Conservation (phyloP, 1,140 invertebrate genomes). For the Proales similis region DNA sequence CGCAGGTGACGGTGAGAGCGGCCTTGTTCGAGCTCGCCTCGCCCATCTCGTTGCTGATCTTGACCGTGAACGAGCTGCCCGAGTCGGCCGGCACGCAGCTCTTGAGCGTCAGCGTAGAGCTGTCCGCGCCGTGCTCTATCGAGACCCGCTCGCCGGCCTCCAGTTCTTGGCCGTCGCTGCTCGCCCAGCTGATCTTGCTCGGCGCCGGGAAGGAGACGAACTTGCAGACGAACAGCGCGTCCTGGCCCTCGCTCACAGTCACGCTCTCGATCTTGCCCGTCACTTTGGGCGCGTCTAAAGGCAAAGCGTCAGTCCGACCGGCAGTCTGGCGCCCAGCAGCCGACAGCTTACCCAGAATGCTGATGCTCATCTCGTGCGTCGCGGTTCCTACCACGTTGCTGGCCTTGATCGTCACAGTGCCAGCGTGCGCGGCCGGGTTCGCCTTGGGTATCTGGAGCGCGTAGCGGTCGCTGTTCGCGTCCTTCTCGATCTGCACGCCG, state of each 20-base stretch:
- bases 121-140: neutral
- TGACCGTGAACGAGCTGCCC: neutral
- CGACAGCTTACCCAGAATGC: conserved; percentile 10
- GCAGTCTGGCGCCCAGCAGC: too few relatives aligned
- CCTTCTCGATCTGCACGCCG: conserved; percentile 5
- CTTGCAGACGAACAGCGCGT: conserved; percentile 9
- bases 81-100: neutral
- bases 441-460: neutral
- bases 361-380: neutral
- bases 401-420: neutral
- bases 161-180: conserved; percentile 22
- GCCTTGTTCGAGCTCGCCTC: conserved; percentile 15
- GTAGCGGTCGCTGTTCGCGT: neutral
- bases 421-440: neutral
- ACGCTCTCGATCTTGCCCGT: neutral
- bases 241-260: conserved; percentile 4
- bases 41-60: conserved; percentile 7
- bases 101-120: conserved; percentile 1
- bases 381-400: neutral
- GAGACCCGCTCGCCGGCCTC: neutral
- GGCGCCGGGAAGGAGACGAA: conserved; percentile 1
- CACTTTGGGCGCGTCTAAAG: conserved; percentile 6
- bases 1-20: neutral
- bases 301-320: neutral
- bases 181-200: neutral